Conservation (phyloP, 2,113 vertebrate genomes). For the Nesospiza acunhae region DNA sequence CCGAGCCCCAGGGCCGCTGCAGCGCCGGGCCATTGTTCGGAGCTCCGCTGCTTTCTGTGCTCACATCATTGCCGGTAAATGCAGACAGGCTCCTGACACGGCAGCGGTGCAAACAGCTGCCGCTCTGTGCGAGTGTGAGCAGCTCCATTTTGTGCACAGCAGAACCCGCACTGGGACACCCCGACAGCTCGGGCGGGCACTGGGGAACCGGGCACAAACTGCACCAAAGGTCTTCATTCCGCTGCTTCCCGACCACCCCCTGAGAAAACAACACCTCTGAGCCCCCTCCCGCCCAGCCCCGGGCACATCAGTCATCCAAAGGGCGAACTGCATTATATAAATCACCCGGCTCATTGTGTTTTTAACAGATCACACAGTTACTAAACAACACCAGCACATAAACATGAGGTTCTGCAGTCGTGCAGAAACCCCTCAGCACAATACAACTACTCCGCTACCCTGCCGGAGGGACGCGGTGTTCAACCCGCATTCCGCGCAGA, state of each 20-base stretch:
- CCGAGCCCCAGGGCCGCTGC: background rate
- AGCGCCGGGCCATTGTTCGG: background rate
- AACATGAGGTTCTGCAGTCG: background rate
- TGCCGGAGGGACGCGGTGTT: background rate
- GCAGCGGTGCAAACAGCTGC: background rate
- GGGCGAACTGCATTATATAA: background rate
- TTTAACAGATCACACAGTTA: background rate
- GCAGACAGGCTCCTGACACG: rapidly evolving
- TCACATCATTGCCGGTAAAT: background rate
- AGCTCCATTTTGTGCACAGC: background rate
- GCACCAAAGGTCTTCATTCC: rapidly evolving
- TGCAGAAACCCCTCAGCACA: background rate
- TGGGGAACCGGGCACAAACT: rapidly evolving
- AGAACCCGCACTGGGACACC: background rate
- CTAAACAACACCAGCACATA: background rate
- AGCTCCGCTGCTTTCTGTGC: background rate
- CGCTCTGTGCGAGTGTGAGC: rapidly evolving
- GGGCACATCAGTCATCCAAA: background rate
- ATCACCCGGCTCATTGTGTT: background rate
- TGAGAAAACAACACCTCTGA: rapidly evolving
- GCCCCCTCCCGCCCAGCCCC: rapidly evolving
- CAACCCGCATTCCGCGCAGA: background rate
- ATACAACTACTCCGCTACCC: rapidly evolving
- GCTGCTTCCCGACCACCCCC: background rate
- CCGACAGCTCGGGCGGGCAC: rapidly evolving